Percentiles rank a stretch among this genome's conserved stretches.
phyloP scores from a whole-genome alignment of 2,797 vertebrate species.

The Euphonia xanthogaster region DNA sequence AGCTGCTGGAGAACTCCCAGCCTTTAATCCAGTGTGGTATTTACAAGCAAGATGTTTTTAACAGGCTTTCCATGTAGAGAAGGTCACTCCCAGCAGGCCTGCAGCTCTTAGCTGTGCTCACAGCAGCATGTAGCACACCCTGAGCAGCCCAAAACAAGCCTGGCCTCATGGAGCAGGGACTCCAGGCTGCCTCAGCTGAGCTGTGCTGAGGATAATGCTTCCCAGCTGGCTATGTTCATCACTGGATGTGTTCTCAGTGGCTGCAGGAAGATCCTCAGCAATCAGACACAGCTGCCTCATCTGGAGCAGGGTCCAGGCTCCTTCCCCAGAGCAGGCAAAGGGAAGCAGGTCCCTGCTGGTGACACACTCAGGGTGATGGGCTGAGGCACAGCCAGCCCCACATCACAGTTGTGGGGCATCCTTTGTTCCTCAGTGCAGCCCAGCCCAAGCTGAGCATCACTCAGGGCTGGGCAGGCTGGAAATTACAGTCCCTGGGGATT shows the following conservation, averaged over 20 bases:
- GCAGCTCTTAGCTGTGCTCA: background rate
- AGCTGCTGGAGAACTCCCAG: background rate
- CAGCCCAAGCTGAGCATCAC: background rate
- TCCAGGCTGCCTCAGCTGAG: background rate
- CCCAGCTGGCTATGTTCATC: background rate
- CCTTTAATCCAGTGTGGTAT: background rate
- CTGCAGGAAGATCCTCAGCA: background rate
- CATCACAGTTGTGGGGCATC: background rate
- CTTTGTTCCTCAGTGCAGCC: background rate
- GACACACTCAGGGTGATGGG: background rate
- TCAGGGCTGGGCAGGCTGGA: background rate
- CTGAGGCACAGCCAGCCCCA: background rate
- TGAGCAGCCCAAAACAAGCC: background rate
- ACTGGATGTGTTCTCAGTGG: background rate
- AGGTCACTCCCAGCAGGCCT: conserved; percentile 18
- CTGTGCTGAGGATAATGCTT: background rate
- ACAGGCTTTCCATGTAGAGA: background rate
- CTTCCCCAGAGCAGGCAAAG: background rate
- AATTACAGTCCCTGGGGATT: too few species aligned
- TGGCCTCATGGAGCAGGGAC: background rate
- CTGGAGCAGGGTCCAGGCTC: background rate
- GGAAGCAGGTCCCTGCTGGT: background rate
- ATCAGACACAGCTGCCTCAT: background rate
- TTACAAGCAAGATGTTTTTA: conserved; percentile 21
- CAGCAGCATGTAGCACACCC: background rate